Base-by-base conservation (phyloP, 2,888 invertebrate genomes). In the Keiferia lycopersicella region DNA sequence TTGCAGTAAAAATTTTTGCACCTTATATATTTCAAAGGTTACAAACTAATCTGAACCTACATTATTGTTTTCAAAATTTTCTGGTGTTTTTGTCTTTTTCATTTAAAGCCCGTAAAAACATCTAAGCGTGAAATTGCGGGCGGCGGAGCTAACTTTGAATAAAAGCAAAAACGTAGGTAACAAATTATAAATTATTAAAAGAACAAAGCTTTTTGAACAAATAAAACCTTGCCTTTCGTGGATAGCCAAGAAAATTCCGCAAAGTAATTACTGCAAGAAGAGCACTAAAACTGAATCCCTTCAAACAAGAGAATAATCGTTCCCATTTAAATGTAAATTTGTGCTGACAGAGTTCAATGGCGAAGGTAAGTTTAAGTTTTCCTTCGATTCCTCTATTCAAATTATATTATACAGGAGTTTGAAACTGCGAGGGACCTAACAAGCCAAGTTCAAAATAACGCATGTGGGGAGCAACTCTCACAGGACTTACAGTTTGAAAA, bases 301-400 rank as follows among this genome's bases (percentile, higher is more conserved):
- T 84, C 80, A 83, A 86, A 87, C 85, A 86, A 82, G 82, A 77
- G 81, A 83, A 83, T 88, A 87, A 88, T 86, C 83, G 83, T 81
- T 79, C 78, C 81, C 79, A 85, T 87, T 88, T 83, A 83, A 79
- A 88, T 88, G 87, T 80, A 80, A 88, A 88, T 88, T 82, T 69
- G 80, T 82, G 80, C 81, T 77, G 80, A 76, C 78, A 78, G 75
- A 68, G 71, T 72, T 80, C 79, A 81, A 86, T 82, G 76, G 77
- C 80, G 82, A 75, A 74, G 76, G 67, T 61, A 74, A 82, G 77
- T 81, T 83, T 61, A 74, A 82, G 77, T 81, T 83, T 76, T 79
- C 74, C 67, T 83, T 84, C 80, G 80, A 84, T 84, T 81, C 70
- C 68, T 72, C 73, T 78, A 73, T 83, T 84, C 82, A 78, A 86